Conservation (phyloP, 2,888 invertebrate species). For the Nephrotoma guestfalica region DNA sequence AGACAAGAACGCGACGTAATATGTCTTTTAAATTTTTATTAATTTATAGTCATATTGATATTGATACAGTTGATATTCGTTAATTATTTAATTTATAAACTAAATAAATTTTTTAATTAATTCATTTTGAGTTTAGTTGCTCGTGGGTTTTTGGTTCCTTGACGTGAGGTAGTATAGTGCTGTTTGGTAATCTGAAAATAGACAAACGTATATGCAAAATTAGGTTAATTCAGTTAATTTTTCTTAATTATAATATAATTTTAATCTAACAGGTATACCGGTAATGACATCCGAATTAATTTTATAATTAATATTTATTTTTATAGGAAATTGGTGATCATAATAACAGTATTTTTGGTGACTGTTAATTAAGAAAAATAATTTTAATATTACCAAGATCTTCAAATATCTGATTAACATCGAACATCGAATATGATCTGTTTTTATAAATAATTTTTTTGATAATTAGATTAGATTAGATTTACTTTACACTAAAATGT, state of each 20-base stretch:
- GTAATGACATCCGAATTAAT: background rate
- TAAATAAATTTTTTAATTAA: background rate
- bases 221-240: background rate
- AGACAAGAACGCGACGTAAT: background rate
- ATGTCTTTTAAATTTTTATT: background rate
- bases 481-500: too few species aligned
- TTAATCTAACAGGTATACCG: background rate
- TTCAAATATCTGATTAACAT: background rate
- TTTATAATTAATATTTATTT: too few species aligned
- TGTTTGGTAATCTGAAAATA: background rate
- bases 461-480: too few species aligned
- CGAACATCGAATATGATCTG: too few species aligned
- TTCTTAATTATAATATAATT: background rate
- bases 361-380: background rate
- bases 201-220: background rate
- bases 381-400: background rate
- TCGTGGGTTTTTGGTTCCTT: background rate
- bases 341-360: background rate
- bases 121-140: background rate
- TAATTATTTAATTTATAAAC: background rate
- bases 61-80: background rate
- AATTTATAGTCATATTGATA: background rate
- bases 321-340: background rate
- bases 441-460: too few species aligned
- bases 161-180: too few species aligned